A percentile compares a stretch with the other conserved stretches of the same genome.
phyloP scores from a whole-genome alignment of 2,113 vertebrate genomes.

The Tamias sibiricus region DNA sequence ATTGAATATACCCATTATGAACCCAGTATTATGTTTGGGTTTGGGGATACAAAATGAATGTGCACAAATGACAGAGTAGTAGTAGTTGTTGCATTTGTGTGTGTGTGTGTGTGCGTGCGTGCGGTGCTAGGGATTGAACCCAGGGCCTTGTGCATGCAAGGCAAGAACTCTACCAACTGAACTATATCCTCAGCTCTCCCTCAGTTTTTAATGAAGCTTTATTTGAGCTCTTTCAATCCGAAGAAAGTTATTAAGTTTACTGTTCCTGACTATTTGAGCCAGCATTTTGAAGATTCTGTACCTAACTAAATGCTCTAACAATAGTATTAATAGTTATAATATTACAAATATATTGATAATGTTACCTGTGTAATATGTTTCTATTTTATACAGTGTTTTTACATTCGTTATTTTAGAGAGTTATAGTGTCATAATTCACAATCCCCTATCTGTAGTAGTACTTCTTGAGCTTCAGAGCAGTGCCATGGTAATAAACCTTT shows the following conservation, averaged over 20 bases:
- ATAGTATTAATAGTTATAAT: background rate
- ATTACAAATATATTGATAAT: background rate
- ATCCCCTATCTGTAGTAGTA: background rate
- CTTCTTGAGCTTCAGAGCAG: background rate
- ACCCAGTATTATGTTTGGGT: background rate
- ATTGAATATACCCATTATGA: background rate
- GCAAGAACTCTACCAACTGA: too few relatives aligned
- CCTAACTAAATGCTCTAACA: conserved; percentile 4
- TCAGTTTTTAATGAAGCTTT: background rate
- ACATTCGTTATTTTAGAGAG: conserved; percentile 37
- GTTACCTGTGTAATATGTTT: conserved; percentile 3
- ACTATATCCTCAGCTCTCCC: background rate
- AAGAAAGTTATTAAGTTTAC: background rate
- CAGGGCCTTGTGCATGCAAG: too few relatives aligned
- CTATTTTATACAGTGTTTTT: background rate
- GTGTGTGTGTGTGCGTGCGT: too few relatives aligned
- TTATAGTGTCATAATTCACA: background rate
- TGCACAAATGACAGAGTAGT: background rate
- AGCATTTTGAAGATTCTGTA: conserved; percentile 33
- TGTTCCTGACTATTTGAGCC: background rate
- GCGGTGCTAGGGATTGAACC: too few relatives aligned
- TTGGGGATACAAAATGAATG: background rate
- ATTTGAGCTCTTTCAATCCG: background rate
- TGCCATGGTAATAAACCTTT: background rate
- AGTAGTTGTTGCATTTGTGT: background rate